These are phyloP conservation scores for Mormyrus lacerda DNA, from an alignment of 2,113 vertebrate species.

Conservation along the genomic window DNA sequence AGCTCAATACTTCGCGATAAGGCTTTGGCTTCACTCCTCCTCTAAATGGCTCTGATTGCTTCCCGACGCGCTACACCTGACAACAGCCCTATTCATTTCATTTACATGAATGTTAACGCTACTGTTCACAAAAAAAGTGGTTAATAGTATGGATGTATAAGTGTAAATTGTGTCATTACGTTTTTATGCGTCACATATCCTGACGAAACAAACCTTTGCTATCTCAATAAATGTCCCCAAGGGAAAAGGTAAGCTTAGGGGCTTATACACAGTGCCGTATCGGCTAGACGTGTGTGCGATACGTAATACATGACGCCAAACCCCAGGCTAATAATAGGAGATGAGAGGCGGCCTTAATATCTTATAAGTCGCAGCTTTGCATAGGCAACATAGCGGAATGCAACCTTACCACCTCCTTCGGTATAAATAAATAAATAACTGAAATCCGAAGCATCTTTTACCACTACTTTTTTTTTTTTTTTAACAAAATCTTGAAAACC, in stretches of 20 bases:
- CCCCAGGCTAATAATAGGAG: not conserved
- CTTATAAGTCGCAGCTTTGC: not conserved
- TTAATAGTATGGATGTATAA: not conserved
- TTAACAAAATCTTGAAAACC: not conserved
- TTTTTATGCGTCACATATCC: not conserved
- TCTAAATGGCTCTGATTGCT: too few relatives aligned
- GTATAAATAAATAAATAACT: not conserved
- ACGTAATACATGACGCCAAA: not conserved
- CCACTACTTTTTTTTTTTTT: not conserved
- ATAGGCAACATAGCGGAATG: not conserved
- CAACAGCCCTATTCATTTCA: not conserved
- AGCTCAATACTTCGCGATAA: too few relatives aligned
- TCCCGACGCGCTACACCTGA: too few relatives aligned
- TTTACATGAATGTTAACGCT: not conserved
- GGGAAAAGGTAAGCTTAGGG: not conserved
- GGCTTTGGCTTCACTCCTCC: too few relatives aligned
- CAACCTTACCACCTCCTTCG: not conserved
- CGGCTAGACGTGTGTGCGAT: not conserved
- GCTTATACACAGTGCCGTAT: not conserved
- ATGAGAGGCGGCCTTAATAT: not conserved
- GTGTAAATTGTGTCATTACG: not conserved
- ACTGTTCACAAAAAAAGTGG: not conserved
- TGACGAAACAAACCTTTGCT: not conserved
- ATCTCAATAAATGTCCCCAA: not conserved
- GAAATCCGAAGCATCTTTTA: not conserved